phyloP scores from a whole-genome alignment of 2,797 vertebrate genomes.

The Sebastes steindachneri region DNA sequence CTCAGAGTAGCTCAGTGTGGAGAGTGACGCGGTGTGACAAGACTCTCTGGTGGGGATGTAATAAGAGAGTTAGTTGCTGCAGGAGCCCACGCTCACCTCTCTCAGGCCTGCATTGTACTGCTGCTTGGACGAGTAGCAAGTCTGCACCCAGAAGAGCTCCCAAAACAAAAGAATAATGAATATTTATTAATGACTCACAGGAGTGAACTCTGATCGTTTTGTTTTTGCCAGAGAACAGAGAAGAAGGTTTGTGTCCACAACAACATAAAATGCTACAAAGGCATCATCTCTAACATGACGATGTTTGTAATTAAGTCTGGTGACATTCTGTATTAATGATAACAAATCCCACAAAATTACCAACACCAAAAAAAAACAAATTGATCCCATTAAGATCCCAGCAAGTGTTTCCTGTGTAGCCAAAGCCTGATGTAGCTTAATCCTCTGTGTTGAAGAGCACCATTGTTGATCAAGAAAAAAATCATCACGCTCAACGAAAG shows the following conservation, averaged over 20 bases:
- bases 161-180: neutral
- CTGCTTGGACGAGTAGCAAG: neutral
- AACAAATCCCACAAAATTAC: neutral
- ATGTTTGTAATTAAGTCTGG: neutral
- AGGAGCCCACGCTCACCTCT: neutral
- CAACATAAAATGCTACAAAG: neutral
- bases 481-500: neutral
- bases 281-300: neutral
- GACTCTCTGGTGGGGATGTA: slow-evolving; percentile 43
- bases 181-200: neutral
- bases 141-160: neutral
- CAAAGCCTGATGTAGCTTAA: neutral
- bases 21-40: slow-evolving; percentile 40
- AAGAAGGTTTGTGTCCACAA: neutral
- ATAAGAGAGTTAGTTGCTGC: slow-evolving; percentile 13
- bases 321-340: neutral
- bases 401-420: neutral
- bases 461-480: neutral
- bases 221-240: neutral
- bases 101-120: neutral
- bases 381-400: neutral
- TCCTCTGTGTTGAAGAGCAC: neutral
- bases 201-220: neutral
- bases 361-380: neutral
- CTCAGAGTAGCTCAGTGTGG: slow-evolving; percentile 54